phyloP scores from a whole-genome alignment of 2,888 invertebrate species.

The Phyllotreta cruciferae region DNA sequence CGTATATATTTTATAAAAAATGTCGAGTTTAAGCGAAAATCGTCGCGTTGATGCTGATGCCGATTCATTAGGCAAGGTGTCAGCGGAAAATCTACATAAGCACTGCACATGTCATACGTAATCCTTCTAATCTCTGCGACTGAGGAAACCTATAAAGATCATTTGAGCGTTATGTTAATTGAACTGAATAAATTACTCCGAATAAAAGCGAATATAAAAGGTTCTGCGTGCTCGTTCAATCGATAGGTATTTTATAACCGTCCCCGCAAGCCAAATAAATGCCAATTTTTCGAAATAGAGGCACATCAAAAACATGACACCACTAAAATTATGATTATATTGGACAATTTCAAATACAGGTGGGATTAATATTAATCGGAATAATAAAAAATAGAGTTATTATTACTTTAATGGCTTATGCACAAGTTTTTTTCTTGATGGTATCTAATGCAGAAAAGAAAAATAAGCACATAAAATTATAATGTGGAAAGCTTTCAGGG shows the following conservation, averaged over 20 bases:
- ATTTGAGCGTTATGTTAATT: constrained; percentile 32
- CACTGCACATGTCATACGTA: constrained; percentile 7
- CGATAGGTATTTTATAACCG: constrained; percentile 11
- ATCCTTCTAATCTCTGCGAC: background rate
- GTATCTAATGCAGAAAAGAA: too few species aligned
- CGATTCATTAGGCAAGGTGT: too few species aligned
- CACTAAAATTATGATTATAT: background rate
- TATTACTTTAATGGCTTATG: too few species aligned
- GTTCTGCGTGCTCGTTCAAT: constrained; percentile 6
- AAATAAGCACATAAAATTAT: too few species aligned
- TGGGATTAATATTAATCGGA: too few species aligned
- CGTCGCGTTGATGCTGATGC: too few species aligned
- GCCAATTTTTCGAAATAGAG: constrained; percentile 1
- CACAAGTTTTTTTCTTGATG: too few species aligned
- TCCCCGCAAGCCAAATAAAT: background rate
- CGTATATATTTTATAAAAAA: too few species aligned
- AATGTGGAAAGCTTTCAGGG: too few species aligned
- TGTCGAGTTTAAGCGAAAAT: too few species aligned
- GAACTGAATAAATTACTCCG: constrained; percentile 36
- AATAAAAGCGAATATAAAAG: constrained; percentile 22
- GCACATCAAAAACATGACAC: background rate
- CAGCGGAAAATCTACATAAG: background rate
- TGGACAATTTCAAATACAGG: too few species aligned
- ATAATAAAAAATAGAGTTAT: too few species aligned
- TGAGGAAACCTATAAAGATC: constrained; percentile 18